Evolutionary conservation across 2,113 vertebrate genomes (phyloP).

Genomic region (Pygoscelis adeliae): DNA sequence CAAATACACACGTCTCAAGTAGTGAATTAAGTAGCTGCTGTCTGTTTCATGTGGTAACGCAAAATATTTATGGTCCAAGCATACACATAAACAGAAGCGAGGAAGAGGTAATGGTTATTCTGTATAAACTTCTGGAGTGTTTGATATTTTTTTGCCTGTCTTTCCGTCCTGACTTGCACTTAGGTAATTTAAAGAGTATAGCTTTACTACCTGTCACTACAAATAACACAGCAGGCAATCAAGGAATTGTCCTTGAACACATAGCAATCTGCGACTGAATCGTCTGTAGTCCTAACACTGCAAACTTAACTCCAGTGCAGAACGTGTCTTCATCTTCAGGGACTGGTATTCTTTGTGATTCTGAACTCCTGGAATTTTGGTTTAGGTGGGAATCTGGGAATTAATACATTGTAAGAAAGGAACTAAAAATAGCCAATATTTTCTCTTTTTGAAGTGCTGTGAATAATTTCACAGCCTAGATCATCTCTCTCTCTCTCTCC

Average conservation of each 20-base stretch:
- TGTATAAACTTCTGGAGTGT: background rate
- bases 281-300: fast-evolving
- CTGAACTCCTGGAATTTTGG: background rate
- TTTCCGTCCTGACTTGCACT: background rate
- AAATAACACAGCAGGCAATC: background rate
- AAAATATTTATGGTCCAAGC: background rate
- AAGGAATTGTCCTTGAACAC: background rate
- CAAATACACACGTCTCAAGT: background rate
- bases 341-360: background rate
- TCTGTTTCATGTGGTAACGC: background rate
- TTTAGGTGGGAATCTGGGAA: background rate
- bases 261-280: background rate
- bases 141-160: background rate
- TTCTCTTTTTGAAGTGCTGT: background rate
- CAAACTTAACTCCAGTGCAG: background rate
- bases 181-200: background rate
- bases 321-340: background rate
- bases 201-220: background rate
- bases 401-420: background rate
- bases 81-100: fast-evolving
- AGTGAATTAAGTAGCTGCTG: background rate
- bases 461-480: conserved; percentile 2
- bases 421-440: background rate
- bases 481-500: background rate
- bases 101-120: background rate